Evolutionary conservation across 2,797 vertebrate species (phyloP).

Genomic region (Erithacus rubecula): DNA sequence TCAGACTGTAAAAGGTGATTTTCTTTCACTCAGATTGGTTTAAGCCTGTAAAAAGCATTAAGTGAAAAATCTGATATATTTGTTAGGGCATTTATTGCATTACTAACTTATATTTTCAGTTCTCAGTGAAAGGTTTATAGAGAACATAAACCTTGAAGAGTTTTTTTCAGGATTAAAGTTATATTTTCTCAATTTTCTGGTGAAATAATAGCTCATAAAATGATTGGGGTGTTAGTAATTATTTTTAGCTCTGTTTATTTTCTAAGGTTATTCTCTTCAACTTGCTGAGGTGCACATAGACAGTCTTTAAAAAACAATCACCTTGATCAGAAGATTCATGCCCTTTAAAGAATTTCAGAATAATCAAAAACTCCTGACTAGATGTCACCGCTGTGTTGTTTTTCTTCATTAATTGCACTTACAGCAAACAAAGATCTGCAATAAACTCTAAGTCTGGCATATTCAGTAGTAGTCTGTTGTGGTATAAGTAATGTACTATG

Average conservation of each 20-base stretch:
- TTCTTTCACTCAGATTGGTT: slow-evolving; percentile 75
- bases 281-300: background rate
- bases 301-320: background rate
- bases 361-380: slow-evolving; percentile 14
- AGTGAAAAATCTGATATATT: slow-evolving; percentile 83
- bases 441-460: background rate
- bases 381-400: background rate
- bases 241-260: slow-evolving; percentile 67
- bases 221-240: slow-evolving; percentile 52
- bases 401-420: slow-evolving; percentile 35
- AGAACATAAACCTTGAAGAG: slow-evolving; percentile 73
- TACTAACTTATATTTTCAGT: slow-evolving; percentile 79
- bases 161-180: slow-evolving; percentile 73
- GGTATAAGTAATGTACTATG: background rate
- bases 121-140: slow-evolving; percentile 76
- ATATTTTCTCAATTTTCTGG: slow-evolving; percentile 59
- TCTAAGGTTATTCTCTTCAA: background rate
- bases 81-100: slow-evolving; percentile 78
- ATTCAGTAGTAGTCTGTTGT: background rate
- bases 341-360: slow-evolving; percentile 23
- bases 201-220: slow-evolving; percentile 71
- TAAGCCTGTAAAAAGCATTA: slow-evolving; percentile 83
- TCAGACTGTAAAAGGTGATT: slow-evolving; percentile 78
- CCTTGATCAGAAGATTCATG: slow-evolving; percentile 18
- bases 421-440: background rate